phyloP scores from a whole-genome alignment of 2,888 invertebrate genomes.

The Myopa tessellatipennis region DNA sequence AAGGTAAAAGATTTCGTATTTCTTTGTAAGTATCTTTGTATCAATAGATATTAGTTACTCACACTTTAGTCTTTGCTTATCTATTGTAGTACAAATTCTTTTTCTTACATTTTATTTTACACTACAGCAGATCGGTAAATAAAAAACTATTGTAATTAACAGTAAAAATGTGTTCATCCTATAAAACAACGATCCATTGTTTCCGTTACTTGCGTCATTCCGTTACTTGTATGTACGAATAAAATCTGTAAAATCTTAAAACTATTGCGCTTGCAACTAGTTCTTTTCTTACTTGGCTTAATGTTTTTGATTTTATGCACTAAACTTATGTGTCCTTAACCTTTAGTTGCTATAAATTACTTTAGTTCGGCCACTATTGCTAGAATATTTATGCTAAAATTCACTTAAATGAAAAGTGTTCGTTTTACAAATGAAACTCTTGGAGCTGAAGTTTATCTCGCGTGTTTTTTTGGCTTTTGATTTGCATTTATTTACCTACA shows the following conservation, averaged over 20 bases:
- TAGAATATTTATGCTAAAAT: slow-evolving; percentile 8
- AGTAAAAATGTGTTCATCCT: not conserved
- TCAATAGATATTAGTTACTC: not conserved
- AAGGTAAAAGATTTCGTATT: slow-evolving; percentile 14
- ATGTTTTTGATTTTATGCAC: slow-evolving; percentile 41
- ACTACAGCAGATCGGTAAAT: not conserved
- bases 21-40: not conserved
- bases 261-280: not conserved
- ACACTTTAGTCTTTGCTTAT: not conserved
- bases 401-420: slow-evolving; percentile 9
- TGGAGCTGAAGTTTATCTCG: slow-evolving; percentile 38
- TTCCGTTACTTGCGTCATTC: not conserved
- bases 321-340: slow-evolving; percentile 36
- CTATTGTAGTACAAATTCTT: not conserved
- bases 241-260: slow-evolving; percentile 27
- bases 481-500: not conserved
- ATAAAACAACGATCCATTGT: not conserved
- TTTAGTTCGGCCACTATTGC: slow-evolving; percentile 16
- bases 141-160: not conserved
- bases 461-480: slow-evolving; percentile 16
- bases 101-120: not conserved
- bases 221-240: not conserved
- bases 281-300: slow-evolving; percentile 11
- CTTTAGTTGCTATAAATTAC: slow-evolving; percentile 39
- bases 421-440: slow-evolving; percentile 61